These are phyloP conservation scores for Mya arenaria DNA, from an alignment of 1,140 invertebrate genomes.

Conservation along the genomic window DNA sequence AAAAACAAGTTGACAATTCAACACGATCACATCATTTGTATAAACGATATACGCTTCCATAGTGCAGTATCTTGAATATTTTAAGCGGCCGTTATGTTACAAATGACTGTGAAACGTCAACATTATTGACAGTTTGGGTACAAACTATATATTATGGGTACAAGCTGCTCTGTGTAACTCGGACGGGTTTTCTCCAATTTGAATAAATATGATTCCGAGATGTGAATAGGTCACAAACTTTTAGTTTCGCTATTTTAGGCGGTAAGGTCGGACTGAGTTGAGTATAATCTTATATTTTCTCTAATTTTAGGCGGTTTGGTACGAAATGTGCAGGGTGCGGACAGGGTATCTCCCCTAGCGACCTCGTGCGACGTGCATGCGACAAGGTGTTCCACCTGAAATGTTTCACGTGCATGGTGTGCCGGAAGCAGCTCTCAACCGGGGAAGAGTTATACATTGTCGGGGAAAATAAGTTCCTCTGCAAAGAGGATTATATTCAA, in stretches of 20 bases:
- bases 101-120: too few species aligned
- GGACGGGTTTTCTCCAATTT: neutral
- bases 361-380: constrained; percentile 96
- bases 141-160: neutral
- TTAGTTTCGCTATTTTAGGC: neutral
- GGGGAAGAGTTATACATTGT: constrained; percentile 55
- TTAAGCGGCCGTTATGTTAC: too few species aligned
- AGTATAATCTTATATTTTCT: constrained; percentile 72
- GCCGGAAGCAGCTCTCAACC: constrained; percentile 97
- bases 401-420: constrained; percentile 98
- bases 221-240: neutral
- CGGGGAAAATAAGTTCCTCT: constrained; percentile 54
- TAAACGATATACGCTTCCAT: too few species aligned
- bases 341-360: constrained; percentile 97
- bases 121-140: neutral
- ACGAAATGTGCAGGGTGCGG: constrained; percentile 98
- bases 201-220: neutral
- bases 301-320: constrained; percentile 96
- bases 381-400: constrained; percentile 99
- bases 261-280: neutral
- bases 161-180: neutral
- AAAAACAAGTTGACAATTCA: too few species aligned
- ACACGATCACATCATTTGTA: too few species aligned
- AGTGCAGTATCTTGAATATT: too few species aligned
- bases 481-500: constrained; percentile 54